Base-by-base conservation (phyloP, 2,888 invertebrate genomes). In the Lepidocyrtinus sp. region DNA sequence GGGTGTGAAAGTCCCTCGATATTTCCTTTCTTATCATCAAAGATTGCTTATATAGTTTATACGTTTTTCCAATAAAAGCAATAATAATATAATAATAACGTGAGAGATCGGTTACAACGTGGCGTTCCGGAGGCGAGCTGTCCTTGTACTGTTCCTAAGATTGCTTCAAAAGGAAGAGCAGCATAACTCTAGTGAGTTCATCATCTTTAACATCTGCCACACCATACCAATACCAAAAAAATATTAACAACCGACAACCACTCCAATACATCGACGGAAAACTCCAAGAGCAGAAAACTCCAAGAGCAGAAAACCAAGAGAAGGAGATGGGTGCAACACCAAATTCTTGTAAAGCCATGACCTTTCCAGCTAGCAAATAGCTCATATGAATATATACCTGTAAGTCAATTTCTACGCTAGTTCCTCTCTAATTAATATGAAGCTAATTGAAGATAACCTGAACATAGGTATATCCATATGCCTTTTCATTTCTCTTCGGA, bases 41-140 rank as follows among this genome's bases (percentile, higher is more conserved):
- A 9, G 22, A 26, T 63, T 63, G 26, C 27, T 21, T 15, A 2
- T 17, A 19, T 65, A 5, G n/a, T n/a, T 19, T 65, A 17, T 24
- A 64, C 50, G 22, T 27, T 26, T 70, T 59, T 19, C 17, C 59
- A 70, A 59, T 59, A 59, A 59, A 17, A 70, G 59, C 55, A 69
- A 69, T 25, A 68, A 69, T 70, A 50, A 50, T 50, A 25, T 36
- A 69, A 26, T 67, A 36, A 50, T 17, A 63, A 63, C 25, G 59
- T 59, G 59, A 59, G 36, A 80, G 86, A 81, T 87, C 87, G 21
- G 86, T 87, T 82, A 87, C 87, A 71, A 86, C 85, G 36, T 87
- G 87, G 87, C 83, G 87, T 25, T 86, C 86, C 24, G 86, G 86
- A 55, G 87, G 87, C 25, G 87, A 87, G 74, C 82, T 87, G 70